phyloP scores from a whole-genome alignment of 2,113 vertebrate species.

The Scartelaos histophorus region DNA sequence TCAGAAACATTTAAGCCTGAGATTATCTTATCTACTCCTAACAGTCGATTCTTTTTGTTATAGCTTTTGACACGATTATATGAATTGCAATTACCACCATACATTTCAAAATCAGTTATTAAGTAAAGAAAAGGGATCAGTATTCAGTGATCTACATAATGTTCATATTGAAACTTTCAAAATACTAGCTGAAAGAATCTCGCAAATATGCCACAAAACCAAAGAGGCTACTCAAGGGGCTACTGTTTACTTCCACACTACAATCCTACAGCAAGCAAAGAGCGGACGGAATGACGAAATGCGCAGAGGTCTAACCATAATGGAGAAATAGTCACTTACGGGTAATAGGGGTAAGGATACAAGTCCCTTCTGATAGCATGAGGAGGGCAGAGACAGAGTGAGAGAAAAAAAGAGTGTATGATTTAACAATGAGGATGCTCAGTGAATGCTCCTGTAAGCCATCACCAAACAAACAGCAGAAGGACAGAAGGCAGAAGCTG shows the following conservation, averaged over 20 bases:
- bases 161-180: background rate
- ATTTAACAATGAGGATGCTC: conserved; percentile 60
- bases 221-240: background rate
- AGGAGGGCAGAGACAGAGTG: conserved; percentile 69
- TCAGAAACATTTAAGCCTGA: no score
- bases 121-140: no score
- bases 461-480: conserved; percentile 15
- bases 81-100: no score
- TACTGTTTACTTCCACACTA: conserved; percentile 40
- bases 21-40: no score
- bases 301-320: conserved; percentile 17
- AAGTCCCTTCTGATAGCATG: conserved; percentile 91
- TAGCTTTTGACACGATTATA: no score
- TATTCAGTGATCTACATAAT: no score
- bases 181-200: background rate
- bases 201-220: background rate
- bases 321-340: conserved; percentile 84
- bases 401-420: conserved; percentile 52
- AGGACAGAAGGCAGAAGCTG: background rate
- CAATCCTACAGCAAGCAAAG: conserved; percentile 41
- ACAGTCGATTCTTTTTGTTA: no score
- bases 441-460: conserved; percentile 41
- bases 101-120: no score
- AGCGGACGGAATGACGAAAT: conserved; percentile 28
- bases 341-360: conserved; percentile 97